Conservation (phyloP, 1,140 invertebrate genomes). For the Tetranychus cinnabarinus region DNA sequence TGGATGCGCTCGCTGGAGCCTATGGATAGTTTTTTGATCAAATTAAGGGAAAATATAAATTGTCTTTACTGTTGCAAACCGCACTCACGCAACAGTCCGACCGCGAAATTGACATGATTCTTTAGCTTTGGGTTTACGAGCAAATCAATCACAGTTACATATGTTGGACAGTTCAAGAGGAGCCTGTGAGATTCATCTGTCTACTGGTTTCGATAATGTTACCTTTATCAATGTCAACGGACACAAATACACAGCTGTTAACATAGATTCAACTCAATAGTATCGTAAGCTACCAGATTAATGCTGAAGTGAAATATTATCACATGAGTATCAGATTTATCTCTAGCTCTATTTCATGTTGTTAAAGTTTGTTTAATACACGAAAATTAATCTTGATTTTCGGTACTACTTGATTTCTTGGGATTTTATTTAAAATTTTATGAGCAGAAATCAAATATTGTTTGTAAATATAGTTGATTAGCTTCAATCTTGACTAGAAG, state of each 20-base stretch:
- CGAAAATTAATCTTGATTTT: too few species aligned
- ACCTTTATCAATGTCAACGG: background rate
- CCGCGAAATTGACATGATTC: background rate
- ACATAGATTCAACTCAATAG: background rate
- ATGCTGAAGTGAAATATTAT: too few species aligned
- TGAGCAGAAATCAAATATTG: too few species aligned
- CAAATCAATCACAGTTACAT: conserved; percentile 1
- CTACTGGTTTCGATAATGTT: background rate
- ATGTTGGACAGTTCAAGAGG: background rate
- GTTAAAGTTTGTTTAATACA: too few species aligned
- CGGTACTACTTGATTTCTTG: too few species aligned
- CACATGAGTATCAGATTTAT: too few species aligned
- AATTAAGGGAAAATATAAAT: background rate
- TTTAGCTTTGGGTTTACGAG: background rate
- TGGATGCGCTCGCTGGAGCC: conserved; percentile 26
- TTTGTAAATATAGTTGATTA: too few species aligned
- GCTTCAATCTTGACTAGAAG: too few species aligned
- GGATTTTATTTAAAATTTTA: too few species aligned
- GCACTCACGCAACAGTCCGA: background rate
- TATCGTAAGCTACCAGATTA: too few species aligned
- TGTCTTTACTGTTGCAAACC: conserved; percentile 4
- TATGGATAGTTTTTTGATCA: conserved; percentile 17
- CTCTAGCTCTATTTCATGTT: too few species aligned
- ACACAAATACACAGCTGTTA: background rate
- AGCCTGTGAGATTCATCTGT: background rate